Evolutionary conservation across 2,888 invertebrate species (phyloP), one percentile per base, ranked within the genome.

Genomic region (Lasioglossum malachurum): DNA sequence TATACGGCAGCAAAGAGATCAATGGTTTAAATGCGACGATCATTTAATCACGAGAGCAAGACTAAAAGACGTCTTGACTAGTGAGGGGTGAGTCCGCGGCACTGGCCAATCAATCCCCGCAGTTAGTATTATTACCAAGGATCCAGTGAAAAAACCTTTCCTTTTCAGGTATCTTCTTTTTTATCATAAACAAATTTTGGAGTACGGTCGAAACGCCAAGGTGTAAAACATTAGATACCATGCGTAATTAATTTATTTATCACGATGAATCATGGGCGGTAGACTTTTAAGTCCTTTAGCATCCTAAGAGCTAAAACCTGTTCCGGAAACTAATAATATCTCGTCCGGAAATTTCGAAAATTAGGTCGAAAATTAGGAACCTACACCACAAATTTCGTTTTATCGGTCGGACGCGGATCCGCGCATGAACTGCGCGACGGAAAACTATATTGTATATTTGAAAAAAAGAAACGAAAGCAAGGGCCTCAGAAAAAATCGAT

Each of bases 1-100:
- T 95, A 98, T 99, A 88, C 96, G 99, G n/a, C 99, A 99, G 95
- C 98, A 98, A 96, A 97, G 97, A 91, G 97, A 98, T 91, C 97
- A 97, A 94, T 99, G 99, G 99, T 99, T 98, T 95, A 98, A 99
- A 95, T 99, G 99, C 95, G 99, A 99, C 95, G 99, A 99, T 95
- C 98, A 99, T 95, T 97, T 98, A 94, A 98, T 99, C 91, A 98
- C 98, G 0, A 97, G 97, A 92, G 99, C 98, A 35, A 97, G 97
- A 90, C 96, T 99, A 73, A 97, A 98, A 90, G 98, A 99, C 94
- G 99, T 99, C 82, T 96, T 99, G 86, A 98, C 98, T 94, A 99
- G 99, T 94, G 99, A 99, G 96, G 99, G 99, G 97, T 99, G 96
- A 95, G 96, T 95, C 80, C 60, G 69, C 75, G 85, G 80, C 80